Base-by-base conservation (phyloP, 2,113 vertebrate genomes). In the Poeciliopsis turrubarensis region DNA sequence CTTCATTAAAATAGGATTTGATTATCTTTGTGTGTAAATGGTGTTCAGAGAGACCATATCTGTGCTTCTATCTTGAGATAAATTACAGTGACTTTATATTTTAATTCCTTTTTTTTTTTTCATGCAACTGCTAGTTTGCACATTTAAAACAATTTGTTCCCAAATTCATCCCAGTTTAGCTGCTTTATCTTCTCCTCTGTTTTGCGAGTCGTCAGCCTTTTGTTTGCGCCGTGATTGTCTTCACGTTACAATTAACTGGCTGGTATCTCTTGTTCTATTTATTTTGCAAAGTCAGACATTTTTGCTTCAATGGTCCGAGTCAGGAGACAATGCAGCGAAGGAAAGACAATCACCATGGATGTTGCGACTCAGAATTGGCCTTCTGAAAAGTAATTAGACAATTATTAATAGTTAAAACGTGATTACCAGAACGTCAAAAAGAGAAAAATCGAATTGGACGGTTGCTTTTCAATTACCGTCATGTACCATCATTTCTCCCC, bases 401-500 rank as follows among this genome's bases (percentile, higher is more conserved):
- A 72, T 90, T 91, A 91, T 91, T 79, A 92, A 92, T 90, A 89
- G 90, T 87, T 84, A 87, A 83, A 90, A 91, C 85, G 72, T 86
- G 89, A 91, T 89, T 88, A 89, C 73, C n/a, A 60, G 75, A 79
- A 84, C 47, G 82, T 80, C 74, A 82, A 86, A 60, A 65, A 37
- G 2, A 31, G 30, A 31, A 31, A 37, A 76, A 72, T 60, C 1
- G 71, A 39, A 85, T 85, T 76, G 77, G 60, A 73, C 81, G 2
- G 67, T 32, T 7, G 68, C 82, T 86, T 89, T 89, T 90, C 86
- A 89, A 87, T 91, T 88, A 89, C 54, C 66, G 79, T 77, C 75
- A 80, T 65, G 65, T 68, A 74, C 51, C 60, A 81, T 84, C 66
- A 65, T 91, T 91, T 89, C 74, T 75, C 73, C 68, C 81, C 27